Evolutionary conservation across 2,113 vertebrate species (phyloP).

Genomic region (Empidonax alnorum): DNA sequence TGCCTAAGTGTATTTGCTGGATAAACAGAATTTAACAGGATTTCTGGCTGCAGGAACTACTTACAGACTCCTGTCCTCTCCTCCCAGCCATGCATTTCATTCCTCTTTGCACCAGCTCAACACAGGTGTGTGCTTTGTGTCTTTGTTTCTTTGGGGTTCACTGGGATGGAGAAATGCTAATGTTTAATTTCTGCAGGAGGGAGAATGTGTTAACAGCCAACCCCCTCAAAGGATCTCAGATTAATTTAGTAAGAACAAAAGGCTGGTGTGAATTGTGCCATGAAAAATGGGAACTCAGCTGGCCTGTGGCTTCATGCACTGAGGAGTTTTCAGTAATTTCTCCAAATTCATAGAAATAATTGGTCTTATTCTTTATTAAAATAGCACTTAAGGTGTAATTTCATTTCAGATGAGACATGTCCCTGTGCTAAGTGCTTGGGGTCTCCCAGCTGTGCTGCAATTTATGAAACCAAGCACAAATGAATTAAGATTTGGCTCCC

Average conservation of each 20-base stretch:
- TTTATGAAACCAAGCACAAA: not conserved
- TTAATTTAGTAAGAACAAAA: not conserved
- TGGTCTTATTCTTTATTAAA: not conserved
- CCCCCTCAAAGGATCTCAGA: not conserved
- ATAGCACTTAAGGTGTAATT: not conserved
- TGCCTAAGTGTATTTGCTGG: not conserved
- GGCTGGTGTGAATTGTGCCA: not conserved
- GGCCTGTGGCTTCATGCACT: not conserved
- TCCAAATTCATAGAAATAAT: not conserved
- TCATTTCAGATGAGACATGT: not conserved
- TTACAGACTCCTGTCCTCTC: not conserved
- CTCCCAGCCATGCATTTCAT: not conserved
- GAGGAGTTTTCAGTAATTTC: not conserved
- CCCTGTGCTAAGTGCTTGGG: not conserved
- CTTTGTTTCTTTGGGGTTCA: not conserved
- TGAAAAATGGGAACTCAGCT: not conserved
- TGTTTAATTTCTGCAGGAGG: not conserved
- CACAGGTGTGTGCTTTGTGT: not conserved
- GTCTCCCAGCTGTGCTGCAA: not conserved
- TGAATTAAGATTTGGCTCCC: not conserved
- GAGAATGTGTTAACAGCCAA: not conserved
- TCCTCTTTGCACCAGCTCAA: not conserved
- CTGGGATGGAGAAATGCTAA: not conserved
- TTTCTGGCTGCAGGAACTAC: not conserved
- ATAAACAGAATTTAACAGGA: not conserved